Evolutionary conservation across 2,797 vertebrate species (phyloP).

Genomic region (Tenualosa thibaudeaui): DNA sequence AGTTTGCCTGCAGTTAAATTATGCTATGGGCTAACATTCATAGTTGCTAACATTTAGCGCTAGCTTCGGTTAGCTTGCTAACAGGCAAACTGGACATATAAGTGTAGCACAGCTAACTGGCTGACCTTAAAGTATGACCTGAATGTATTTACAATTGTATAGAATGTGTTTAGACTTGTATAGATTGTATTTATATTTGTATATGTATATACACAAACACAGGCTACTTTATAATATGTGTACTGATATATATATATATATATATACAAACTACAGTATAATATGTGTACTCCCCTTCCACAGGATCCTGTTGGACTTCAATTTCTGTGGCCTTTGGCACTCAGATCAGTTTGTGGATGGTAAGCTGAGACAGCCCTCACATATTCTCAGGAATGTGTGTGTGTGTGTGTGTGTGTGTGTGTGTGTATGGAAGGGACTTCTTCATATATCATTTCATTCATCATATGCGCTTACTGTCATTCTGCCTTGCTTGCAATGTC

Average conservation of each 20-base stretch:
- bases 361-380: slow-evolving; percentile 54
- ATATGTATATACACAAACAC: background rate
- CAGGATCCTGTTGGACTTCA: slow-evolving; percentile 78
- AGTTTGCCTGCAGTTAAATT: too few relatives aligned
- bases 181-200: too few relatives aligned
- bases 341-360: slow-evolving; percentile 72
- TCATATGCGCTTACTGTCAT: background rate
- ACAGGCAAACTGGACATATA: too few relatives aligned
- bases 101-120: too few relatives aligned
- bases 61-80: too few relatives aligned
- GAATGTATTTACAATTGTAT: too few relatives aligned
- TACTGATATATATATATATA: background rate
- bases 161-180: too few relatives aligned
- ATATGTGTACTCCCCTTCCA: background rate
- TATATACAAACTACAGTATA: background rate
- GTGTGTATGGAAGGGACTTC: background rate
- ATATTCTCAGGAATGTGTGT: background rate
- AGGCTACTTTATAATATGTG: too few relatives aligned
- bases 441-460: background rate
- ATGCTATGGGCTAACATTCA: too few relatives aligned
- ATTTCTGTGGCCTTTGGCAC: slow-evolving; percentile 74
- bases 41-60: too few relatives aligned
- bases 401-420: slow-evolving; percentile 17
- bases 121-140: too few relatives aligned
- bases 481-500: background rate